Evolutionary conservation across 1,140 invertebrate genomes (phyloP).

Genomic region (Drosophila yakuba): DNA sequence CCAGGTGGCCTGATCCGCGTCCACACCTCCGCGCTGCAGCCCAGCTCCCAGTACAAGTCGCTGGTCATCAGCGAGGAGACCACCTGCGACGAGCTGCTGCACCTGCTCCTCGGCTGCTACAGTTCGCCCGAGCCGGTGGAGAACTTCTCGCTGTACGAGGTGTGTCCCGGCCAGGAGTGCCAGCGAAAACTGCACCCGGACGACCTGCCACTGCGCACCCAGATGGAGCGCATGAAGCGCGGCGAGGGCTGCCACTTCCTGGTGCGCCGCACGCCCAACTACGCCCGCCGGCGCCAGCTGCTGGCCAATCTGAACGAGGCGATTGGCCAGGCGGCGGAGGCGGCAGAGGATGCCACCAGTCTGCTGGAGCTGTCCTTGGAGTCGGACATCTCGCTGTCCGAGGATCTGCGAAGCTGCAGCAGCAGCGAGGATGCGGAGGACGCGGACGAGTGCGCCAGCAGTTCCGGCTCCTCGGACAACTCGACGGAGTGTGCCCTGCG

Average conservation of each 20-base stretch:
- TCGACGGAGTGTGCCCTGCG: constrained; percentile 71
- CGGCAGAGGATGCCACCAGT: constrained; percentile 53
- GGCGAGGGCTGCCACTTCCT: constrained; percentile 90
- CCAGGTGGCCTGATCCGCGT: constrained; percentile 95
- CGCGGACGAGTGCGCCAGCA: constrained; percentile 70
- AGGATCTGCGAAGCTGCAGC: constrained; percentile 74
- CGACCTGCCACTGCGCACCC: constrained; percentile 93
- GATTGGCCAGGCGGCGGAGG: constrained; percentile 39
- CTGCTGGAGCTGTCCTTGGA: constrained; percentile 75
- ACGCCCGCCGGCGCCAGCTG: constrained; percentile 84
- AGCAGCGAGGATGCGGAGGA: constrained; percentile 73
- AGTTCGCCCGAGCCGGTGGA: constrained; percentile 92
- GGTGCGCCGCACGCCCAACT: constrained; percentile 91
- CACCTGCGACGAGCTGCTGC: constrained; percentile 94
- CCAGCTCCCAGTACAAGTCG: constrained; percentile 96
- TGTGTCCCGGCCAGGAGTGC: constrained; percentile 90
- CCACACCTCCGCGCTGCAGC: constrained; percentile 95
- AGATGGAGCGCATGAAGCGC: constrained; percentile 89
- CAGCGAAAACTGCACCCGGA: constrained; percentile 94
- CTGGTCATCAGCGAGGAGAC: constrained; percentile 94
- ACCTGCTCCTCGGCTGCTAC: constrained; percentile 93
- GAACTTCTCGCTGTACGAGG: constrained; percentile 95
- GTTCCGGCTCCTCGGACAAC: constrained; percentile 73
- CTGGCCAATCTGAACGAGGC: constrained; percentile 75
- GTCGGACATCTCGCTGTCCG: constrained; percentile 68